phyloP scores from a whole-genome alignment of 2,113 vertebrate species.

The Leptobrachium ailaonicum region DNA sequence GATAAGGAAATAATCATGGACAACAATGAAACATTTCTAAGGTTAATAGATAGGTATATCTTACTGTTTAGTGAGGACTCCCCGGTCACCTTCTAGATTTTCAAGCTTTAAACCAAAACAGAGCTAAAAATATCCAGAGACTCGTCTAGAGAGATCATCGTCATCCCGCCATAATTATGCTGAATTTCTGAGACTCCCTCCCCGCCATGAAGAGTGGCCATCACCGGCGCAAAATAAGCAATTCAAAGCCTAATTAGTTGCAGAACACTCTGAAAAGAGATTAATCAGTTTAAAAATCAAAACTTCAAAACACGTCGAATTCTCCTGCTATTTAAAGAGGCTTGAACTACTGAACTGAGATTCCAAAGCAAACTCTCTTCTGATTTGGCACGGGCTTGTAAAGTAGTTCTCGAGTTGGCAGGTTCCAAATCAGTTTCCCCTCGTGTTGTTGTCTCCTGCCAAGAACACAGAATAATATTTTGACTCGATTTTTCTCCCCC shows the following conservation, averaged over 20 bases:
- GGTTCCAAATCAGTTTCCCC: conserved; percentile 56
- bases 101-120: no score
- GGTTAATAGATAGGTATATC: no score
- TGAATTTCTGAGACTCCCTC: no score
- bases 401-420: conserved; percentile 62
- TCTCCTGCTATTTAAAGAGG: conserved; percentile 60
- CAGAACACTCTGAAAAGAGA: background rate
- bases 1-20: no score
- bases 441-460: conserved; percentile 61
- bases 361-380: conserved; percentile 65
- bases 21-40: no score
- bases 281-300: conserved; percentile 23
- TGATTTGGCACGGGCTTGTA: conserved; percentile 61
- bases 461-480: conserved; percentile 56
- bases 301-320: conserved; percentile 27
- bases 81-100: no score
- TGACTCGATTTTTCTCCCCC: conserved; percentile 39
- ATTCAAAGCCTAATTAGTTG: conserved; percentile 15
- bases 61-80: no score
- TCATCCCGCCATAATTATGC: no score
- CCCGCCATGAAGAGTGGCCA: background rate
- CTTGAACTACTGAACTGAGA: conserved; percentile 60
- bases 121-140: no score
- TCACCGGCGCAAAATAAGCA: background rate
- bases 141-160: no score